Base-by-base conservation (phyloP, 2,797 vertebrate genomes). In the Tokudaia muenninki region DNA sequence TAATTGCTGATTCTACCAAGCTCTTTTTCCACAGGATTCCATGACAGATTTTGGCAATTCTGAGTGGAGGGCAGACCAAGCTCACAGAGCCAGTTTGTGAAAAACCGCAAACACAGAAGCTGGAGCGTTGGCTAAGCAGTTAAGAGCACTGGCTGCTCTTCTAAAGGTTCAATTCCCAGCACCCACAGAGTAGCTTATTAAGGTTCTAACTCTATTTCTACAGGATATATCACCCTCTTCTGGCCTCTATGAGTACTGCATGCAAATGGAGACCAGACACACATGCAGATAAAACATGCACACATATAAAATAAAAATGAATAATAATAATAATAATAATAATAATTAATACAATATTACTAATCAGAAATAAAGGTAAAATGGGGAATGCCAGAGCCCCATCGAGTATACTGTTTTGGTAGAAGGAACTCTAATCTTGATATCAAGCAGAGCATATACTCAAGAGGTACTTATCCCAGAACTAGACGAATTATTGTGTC, bases 321-420 rank as follows among this genome's bases (percentile, higher is more conserved):
- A n/a, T 52, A 52, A 52, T 52, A 52, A 52, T 50, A 50, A 50
- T 50, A n/a, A n/a, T n/a, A n/a, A n/a, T 26, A 59, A 11, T 8
- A 83, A 63, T 37, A 37, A 29, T n/a, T 70, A 37, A n/a, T 72
- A 37, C 17, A 70, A 14, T 70, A 70, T 70, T 70, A 82, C 26
- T 31, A 47, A 37, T n/a, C 22, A 50, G 11, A 34, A 34, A 14
- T 65, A 9, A 70, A 72, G 19, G 1, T 19, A 78, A 31, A 50
- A n/a, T 26, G 63, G 3, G 11, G 55, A 87, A 34, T 41, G 1
- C 3, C 0, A 24, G 12, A 41, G 21, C 67, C n/a, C 0, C 0
- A 2, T 5, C n/a, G 8, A 78, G 1, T 12, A 12, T 8, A 3
- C 1, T 17, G 2, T 3, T 70, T 3, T 67, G 22, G 12, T 26